Percentiles rank a stretch among this genome's conserved stretches.
Conservation (phyloP, 2,888 invertebrate genomes). For the Callinectes sapidus region DNA sequence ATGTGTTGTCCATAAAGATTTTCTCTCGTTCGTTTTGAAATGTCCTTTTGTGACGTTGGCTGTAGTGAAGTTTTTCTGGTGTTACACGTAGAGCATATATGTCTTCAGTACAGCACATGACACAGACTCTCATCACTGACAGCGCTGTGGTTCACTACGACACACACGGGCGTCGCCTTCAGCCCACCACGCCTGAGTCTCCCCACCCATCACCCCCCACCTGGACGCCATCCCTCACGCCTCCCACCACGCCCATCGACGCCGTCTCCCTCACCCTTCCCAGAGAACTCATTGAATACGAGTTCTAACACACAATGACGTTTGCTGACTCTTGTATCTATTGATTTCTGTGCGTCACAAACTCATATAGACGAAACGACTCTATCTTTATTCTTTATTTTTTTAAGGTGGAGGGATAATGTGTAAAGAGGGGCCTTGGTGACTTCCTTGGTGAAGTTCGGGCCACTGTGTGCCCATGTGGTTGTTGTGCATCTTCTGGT, state of each 20-base stretch:
- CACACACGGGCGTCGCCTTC: slow-evolving; percentile 25
- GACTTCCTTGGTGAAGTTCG: background rate
- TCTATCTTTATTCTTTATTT: no score
- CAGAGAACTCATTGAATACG: slow-evolving; percentile 3
- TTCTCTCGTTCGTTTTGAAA: background rate
- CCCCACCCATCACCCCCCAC: background rate
- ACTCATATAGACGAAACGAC: background rate
- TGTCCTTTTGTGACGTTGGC: background rate
- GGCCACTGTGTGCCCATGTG: background rate
- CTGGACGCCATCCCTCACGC: background rate
- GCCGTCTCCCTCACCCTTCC: slow-evolving; percentile 26
- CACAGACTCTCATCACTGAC: background rate
- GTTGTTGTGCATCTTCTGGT: background rate
- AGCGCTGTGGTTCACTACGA: slow-evolving; percentile 43
- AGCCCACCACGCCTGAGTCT: background rate
- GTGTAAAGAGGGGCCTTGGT: background rate
- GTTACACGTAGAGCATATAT: background rate
- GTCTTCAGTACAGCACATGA: background rate
- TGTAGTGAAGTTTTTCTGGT: background rate
- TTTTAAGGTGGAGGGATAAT: background rate
- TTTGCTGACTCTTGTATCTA: background rate
- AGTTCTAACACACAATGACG: background rate
- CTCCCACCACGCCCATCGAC: slow-evolving; percentile 38
- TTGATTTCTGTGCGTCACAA: background rate
- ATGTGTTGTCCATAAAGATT: background rate